phyloP scores from a whole-genome alignment of 2,113 vertebrate genomes.

The Holacanthus passer region DNA sequence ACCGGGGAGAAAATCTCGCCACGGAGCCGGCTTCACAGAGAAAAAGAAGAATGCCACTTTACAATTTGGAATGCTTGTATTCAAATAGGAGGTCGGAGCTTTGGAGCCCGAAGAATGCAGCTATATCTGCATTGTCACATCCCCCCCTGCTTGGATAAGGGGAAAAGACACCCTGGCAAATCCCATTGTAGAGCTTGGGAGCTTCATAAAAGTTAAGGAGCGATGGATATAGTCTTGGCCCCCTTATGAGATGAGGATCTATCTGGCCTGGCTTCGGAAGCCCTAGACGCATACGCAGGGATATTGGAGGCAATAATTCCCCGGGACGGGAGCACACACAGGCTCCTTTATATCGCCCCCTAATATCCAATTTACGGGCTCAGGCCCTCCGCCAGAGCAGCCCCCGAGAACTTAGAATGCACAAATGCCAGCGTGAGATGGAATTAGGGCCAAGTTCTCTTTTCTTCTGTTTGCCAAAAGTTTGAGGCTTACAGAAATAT shows the following conservation, averaged over 20 bases:
- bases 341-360: conserved; percentile 84
- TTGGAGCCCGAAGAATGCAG: conserved; percentile 77
- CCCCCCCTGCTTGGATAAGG: conserved; percentile 72
- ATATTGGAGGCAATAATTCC: conserved; percentile 86
- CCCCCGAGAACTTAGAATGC: conserved; percentile 82
- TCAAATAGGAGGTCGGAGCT: conserved; percentile 80
- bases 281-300: conserved; percentile 78
- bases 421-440: conserved; percentile 82
- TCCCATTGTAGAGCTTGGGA: conserved; percentile 85
- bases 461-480: conserved; percentile 83
- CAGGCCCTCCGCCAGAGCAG: conserved; percentile 82
- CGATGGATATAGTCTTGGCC: conserved; percentile 82
- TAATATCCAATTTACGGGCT: conserved; percentile 88
- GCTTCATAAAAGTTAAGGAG: conserved; percentile 86
- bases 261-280: conserved; percentile 78
- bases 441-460: conserved; percentile 84
- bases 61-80: conserved; percentile 84
- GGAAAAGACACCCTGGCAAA: conserved; percentile 84
- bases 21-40: conserved; percentile 73
- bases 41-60: conserved; percentile 81
- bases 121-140: conserved; percentile 83
- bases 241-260: conserved; percentile 85
- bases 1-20: conserved; percentile 55
- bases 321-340: conserved; percentile 83
- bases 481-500: conserved; percentile 85